Conservation (phyloP, 1,140 invertebrate species). For the Microvelia longipes region DNA sequence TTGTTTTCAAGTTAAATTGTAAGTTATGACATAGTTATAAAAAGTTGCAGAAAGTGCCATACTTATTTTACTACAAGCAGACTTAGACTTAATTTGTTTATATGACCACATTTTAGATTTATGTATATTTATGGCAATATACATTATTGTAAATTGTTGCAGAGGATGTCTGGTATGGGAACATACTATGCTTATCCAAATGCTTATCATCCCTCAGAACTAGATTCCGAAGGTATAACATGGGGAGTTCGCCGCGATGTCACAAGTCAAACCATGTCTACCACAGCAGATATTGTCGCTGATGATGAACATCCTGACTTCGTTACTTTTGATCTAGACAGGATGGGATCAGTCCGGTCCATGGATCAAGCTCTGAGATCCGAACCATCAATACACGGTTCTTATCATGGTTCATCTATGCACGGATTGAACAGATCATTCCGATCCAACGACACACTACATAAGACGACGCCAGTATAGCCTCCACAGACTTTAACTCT, state of each 20-base stretch:
- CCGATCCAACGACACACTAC: not conserved
- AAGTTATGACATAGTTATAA: too few relatives aligned
- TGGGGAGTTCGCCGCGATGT: not conserved
- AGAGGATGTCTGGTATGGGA: not conserved
- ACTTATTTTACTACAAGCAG: too few relatives aligned
- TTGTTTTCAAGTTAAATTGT: too few relatives aligned
- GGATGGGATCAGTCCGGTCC: not conserved
- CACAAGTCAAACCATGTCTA: not conserved
- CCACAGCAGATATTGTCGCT: not conserved
- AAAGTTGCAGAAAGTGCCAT: too few relatives aligned
- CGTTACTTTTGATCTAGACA: not conserved
- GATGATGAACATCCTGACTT: slow-evolving; percentile 1
- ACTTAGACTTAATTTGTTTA: too few relatives aligned
- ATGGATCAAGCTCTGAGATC: not conserved
- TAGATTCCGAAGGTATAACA: not conserved
- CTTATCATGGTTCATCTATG: not conserved
- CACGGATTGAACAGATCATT: not conserved
- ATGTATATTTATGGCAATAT: too few relatives aligned
- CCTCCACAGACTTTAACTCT: not conserved
- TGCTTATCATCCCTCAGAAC: not conserved
- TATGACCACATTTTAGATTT: too few relatives aligned
- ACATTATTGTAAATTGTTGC: too few relatives aligned
- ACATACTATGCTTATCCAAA: not conserved
- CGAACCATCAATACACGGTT: not conserved
- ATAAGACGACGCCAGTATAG: slow-evolving; percentile 1